Evolutionary conservation across 2,797 vertebrate genomes (phyloP), one percentile per base, ranked within the genome.

Genomic region (Halcyon badia): DNA sequence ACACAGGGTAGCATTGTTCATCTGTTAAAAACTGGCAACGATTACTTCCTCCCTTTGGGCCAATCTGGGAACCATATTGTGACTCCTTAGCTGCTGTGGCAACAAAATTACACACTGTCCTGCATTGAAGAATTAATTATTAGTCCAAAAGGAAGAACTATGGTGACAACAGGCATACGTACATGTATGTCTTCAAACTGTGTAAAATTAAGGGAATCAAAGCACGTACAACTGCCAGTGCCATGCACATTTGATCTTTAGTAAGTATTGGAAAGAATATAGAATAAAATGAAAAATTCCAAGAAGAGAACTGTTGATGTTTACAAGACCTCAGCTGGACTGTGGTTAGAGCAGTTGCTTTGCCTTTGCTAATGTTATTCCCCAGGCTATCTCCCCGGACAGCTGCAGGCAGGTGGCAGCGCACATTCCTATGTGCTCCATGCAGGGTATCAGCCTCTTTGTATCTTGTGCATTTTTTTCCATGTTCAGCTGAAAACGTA

Each of bases 1-100:
- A 97, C 91, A 96, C 51, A 95, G 80, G 88, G 73, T 96, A 95
- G 94, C 80, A 95, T 97, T 95, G 95, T 95, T 95, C 97, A 93
- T 82, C 83, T 13, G 48, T 89, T 93, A 83, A 92, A 97, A 95
- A 87, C 46, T 97, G 97, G 97, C 90, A 87, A 82, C 56, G 57
- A 62, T 65, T 90, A 73, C 75, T 95, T 97, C 93, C 96, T 95
- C 75, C 73, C 78, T 91, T 89, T 78, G 90, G 90, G 71, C 83
- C 81, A 69, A 58, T 77, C 15, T 79, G 78, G 64, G 86, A 93
- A 92, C 78, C 83, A 37, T 71, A 77, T 73, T 84, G 68, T 78
- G 77, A 82, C 78, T 89, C 44, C 64, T 70, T 73, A 57, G 88
- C 80, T 93, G 70, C 80, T 88, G 87, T 72, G 79, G 84, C 87